A percentile compares a stretch with the other conserved stretches of the same genome.
These are phyloP conservation scores for Lobophora halterata DNA, from an alignment of 2,888 invertebrate genomes.

Conservation along the genomic window DNA sequence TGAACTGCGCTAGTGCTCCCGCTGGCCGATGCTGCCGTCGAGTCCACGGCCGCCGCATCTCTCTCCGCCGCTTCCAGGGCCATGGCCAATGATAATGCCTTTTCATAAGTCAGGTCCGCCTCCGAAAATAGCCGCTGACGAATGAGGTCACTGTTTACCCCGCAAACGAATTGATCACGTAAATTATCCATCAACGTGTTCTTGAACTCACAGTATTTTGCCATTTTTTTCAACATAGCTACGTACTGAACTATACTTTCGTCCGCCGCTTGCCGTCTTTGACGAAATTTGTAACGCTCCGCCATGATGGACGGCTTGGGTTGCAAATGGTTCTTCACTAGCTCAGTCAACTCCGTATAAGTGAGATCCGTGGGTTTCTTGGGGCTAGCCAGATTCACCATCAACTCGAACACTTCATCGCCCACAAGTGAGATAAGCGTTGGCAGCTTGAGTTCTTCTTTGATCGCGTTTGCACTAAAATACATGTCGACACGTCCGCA, in stretches of 20 bases:
- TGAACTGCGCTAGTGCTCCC: background rate
- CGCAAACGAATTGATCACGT: conserved; percentile 7
- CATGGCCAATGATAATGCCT: background rate
- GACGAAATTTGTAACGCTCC: conserved; percentile 15
- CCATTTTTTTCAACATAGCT: conserved; percentile 10
- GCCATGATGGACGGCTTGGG: conserved; percentile 15
- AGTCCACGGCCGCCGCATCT: conserved; percentile 3
- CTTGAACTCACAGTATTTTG: conserved; percentile 9
- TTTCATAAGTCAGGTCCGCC: background rate
- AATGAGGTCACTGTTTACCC: background rate
- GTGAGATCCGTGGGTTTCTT: background rate
- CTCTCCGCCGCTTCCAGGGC: conserved; percentile 4
- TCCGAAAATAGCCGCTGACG: conserved; percentile 2
- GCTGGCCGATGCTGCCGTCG: conserved; percentile 1
- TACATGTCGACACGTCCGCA: too few relatives aligned
- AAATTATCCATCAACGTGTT: conserved; percentile 10
- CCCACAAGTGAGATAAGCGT: too few relatives aligned
- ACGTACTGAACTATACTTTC: conserved; percentile 12
- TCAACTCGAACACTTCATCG: background rate
- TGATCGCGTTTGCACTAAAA: too few relatives aligned
- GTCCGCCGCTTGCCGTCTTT: conserved; percentile 1
- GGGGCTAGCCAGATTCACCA: background rate
- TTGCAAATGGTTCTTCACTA: too few relatives aligned
- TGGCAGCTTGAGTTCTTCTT: too few relatives aligned
- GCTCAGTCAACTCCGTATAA: background rate